A percentile compares a stretch with the other conserved stretches of the same genome.
Conservation (phyloP, 2,888 invertebrate genomes). For the Xestobium rufovillosum region DNA sequence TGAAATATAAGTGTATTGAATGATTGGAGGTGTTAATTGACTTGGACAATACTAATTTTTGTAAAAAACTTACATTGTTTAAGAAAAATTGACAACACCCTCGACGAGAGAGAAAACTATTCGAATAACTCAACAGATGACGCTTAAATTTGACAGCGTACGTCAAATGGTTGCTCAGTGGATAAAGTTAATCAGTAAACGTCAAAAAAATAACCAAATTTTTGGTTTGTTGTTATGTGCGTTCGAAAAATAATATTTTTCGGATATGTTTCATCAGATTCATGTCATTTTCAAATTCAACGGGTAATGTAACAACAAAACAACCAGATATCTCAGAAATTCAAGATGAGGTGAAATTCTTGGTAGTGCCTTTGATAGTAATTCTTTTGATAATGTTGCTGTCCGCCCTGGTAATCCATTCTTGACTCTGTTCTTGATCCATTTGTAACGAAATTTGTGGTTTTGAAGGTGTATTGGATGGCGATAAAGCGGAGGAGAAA, state of each 20-base stretch:
- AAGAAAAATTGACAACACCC: conserved; percentile 42
- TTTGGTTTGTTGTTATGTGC: too few species aligned
- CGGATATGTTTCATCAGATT: too few species aligned
- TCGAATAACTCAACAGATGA: conserved; percentile 19
- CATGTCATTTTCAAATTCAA: too few species aligned
- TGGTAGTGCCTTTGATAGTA: conserved; percentile 40
- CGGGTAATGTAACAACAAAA: too few species aligned
- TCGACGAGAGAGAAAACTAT: conserved; percentile 23
- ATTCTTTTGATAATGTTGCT: conserved; percentile 37
- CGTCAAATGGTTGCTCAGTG: too few species aligned
- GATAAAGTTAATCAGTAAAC: too few species aligned
- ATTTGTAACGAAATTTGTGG: conserved; percentile 6
- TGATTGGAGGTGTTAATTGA: too few species aligned
- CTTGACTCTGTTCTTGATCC: neutral
- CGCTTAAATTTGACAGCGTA: conserved; percentile 5
- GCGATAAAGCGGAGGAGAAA: conserved; percentile 49
- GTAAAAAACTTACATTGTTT: conserved; percentile 39
- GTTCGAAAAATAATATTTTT: too few species aligned
- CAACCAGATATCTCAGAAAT: too few species aligned
- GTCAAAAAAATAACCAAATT: too few species aligned
- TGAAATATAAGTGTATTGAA: too few species aligned
- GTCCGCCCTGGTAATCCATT: conserved; percentile 36
- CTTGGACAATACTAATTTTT: conserved; percentile 24
- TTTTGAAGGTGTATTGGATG: conserved; percentile 45
- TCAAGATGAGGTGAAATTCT: conserved; percentile 34